A percentile compares a stretch with the other conserved stretches of the same genome.
These are phyloP conservation scores for Apostichopus japonicus DNA, from an alignment of 35 echinoderm and acorn worm genomes.

Conservation along the genomic window DNA sequence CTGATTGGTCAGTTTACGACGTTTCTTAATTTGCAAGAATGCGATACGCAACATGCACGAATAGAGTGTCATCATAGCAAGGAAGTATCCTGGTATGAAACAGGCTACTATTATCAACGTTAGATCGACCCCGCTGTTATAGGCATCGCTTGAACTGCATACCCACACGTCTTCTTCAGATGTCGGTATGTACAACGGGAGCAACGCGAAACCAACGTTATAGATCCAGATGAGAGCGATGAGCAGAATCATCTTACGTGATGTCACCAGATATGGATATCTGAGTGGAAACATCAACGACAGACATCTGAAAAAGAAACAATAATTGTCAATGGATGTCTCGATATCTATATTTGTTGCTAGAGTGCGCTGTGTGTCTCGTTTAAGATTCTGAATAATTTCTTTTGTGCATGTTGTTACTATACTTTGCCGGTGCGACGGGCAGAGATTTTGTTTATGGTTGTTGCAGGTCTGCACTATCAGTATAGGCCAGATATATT, in stretches of 20 bases:
- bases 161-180: not conserved
- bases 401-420: too few species aligned
- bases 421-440: too few species aligned
- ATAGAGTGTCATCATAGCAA: not conserved
- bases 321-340: not conserved
- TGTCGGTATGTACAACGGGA: not conserved
- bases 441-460: too few species aligned
- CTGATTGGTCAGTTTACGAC: not conserved
- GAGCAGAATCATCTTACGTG: not conserved
- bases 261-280: not conserved
- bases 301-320: conserved; percentile 7
- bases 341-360: too few species aligned
- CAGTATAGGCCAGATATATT: too few species aligned
- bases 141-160: not conserved
- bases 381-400: too few species aligned
- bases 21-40: not conserved
- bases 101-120: not conserved
- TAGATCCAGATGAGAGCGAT: conserved; percentile 9
- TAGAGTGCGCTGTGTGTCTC: too few species aligned
- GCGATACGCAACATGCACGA: not conserved
- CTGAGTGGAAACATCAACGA: not conserved
- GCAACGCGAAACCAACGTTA: conserved; percentile 10
- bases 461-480: too few species aligned
- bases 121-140: not conserved
- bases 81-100: not conserved